Percentiles rank a stretch among this genome's conserved stretches.
Evolutionary conservation across 2,888 invertebrate species (phyloP).

Genomic region (Palloptera scutellata): DNA sequence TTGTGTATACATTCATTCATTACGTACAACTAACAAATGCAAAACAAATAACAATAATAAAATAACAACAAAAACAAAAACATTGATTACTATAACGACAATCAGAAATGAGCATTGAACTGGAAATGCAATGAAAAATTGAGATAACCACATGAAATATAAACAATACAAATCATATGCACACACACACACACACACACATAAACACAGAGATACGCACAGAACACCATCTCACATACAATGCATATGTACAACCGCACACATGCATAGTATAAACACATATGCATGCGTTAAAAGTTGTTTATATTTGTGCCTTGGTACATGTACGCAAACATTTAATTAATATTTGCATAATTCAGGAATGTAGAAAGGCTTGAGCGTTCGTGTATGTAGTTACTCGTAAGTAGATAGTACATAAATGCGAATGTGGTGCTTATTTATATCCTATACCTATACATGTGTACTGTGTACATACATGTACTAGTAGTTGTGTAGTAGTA

Average conservation of each 20-base stretch:
- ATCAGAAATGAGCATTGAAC: slow-evolving; percentile 1
- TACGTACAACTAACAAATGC: too few species aligned
- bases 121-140: background rate
- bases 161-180: background rate
- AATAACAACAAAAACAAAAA: background rate
- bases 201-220: background rate
- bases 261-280: background rate
- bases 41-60: background rate
- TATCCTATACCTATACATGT: too few species aligned
- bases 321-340: slow-evolving; percentile 4
- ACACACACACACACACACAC: background rate
- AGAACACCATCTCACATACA: background rate
- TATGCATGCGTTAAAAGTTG: background rate
- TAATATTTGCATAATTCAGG: slow-evolving; percentile 6
- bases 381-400: background rate
- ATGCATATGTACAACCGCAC: background rate
- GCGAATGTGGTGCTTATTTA: too few species aligned
- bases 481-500: too few species aligned
- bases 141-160: slow-evolving; percentile 6
- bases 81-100: too few species aligned
- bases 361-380: background rate
- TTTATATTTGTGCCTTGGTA: background rate
- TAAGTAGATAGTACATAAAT: too few species aligned
- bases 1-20: too few species aligned
- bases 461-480: too few species aligned